Evolutionary conservation across 2,113 vertebrate species (phyloP), one percentile per base, ranked within the genome.

Genomic region (Acrocephalus arundinaceus): DNA sequence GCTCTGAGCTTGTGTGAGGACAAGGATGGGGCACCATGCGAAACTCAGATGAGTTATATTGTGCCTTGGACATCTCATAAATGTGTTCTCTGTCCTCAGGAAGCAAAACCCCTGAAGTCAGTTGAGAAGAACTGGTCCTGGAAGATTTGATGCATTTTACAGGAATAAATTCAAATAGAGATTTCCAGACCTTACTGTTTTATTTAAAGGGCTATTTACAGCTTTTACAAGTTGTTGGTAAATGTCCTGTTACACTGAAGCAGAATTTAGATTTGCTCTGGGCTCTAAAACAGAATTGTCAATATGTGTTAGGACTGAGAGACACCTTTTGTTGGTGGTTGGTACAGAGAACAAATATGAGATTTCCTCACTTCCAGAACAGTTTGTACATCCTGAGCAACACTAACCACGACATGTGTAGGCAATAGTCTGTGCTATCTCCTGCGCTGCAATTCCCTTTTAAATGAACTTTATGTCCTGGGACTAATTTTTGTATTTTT

Each of bases 331-430:
- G 55, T 35, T 71, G 1, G 5, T 91, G 71, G 7, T 91, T 78
- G 25, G 54, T 85, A 21, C 87, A 90, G 67, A 80, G 82, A 58
- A 80, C 77, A 95, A 89, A 84, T 45, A 91, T 0, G 4, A 87
- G 51, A 90, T 86, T 86, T 97, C 91, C 49, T 94, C 85, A 90
- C 68, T 28, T 28, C 30, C 33, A 66, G 91, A 77, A 35, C 90
- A 84, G 30, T 84, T 75, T 78, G 82, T 90, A 71, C 13, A 0
- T n/a, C 58, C 82, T 63, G 57, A 85, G 39, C 43, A 74, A 9
- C 20, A 3, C 55, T 23, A 23, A 39, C 41, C 58, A 51, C 22
- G 35, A 37, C 20, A 2, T 0, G 15, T 8, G 21, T 39, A 49
- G 77, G 33, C 65, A 63, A 9, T 15, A 17, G 48, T 25, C 65